Conservation (phyloP, 2,888 invertebrate species). For the Pachycephus smyrnensis region DNA sequence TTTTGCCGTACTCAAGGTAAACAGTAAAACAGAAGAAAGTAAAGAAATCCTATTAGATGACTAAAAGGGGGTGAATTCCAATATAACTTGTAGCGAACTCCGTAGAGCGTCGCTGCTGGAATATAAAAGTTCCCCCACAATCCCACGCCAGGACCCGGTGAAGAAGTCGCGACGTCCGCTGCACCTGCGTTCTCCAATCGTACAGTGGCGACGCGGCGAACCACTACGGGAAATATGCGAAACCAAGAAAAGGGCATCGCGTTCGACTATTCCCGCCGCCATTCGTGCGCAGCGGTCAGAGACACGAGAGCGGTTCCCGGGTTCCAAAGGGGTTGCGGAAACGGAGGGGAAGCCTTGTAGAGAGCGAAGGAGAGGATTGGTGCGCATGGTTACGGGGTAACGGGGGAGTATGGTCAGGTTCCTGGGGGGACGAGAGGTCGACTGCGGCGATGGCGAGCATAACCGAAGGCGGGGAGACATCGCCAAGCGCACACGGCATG, state of each 20-base stretch:
- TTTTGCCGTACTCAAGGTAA: not conserved
- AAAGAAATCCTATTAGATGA: not conserved
- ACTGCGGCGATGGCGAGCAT: constrained; percentile 16
- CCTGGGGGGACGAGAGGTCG: constrained; percentile 16
- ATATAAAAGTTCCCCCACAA: not conserved
- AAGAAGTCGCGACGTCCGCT: constrained; percentile 6
- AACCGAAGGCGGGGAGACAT: constrained; percentile 38
- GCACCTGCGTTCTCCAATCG: constrained; percentile 32
- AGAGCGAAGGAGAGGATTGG: constrained; percentile 16
- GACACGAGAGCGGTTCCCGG: constrained; percentile 48
- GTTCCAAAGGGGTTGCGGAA: constrained; percentile 60
- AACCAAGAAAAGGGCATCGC: constrained; percentile 41
- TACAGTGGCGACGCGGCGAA: constrained; percentile 49
- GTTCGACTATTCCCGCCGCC: constrained; percentile 55
- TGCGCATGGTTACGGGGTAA: constrained; percentile 14
- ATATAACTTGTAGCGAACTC: constrained; percentile 25
- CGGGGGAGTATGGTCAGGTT: constrained; percentile 12
- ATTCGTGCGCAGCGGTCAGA: constrained; percentile 71
- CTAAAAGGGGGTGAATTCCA: constrained; percentile 28
- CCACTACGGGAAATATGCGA: constrained; percentile 49
- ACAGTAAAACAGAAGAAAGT: constrained; percentile 8
- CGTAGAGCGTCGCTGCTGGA: constrained; percentile 21
- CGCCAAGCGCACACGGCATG: constrained; percentile 56
- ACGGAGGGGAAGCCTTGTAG: not conserved
- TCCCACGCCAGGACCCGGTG: not conserved